Evolutionary conservation across 2,797 vertebrate genomes (phyloP).

Genomic region (Tapirus indicus): DNA sequence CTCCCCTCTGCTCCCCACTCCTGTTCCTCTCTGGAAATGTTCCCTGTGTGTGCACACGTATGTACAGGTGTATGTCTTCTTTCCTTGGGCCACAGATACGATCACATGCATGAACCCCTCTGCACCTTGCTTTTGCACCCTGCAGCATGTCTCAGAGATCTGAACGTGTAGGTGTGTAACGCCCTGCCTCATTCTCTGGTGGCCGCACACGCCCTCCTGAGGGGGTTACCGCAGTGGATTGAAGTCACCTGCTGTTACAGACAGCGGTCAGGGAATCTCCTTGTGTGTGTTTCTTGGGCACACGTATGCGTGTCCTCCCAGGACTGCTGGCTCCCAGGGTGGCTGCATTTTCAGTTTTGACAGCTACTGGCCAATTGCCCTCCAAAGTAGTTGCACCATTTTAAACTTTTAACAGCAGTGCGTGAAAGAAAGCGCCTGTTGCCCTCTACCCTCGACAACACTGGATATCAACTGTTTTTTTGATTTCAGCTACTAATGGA

Average conservation of each 20-base stretch:
- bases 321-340: not conserved
- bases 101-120: accelerated
- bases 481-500: not conserved
- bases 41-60: accelerated
- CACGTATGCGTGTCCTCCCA: accelerated
- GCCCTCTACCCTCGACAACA: not conserved
- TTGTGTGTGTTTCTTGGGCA: not conserved
- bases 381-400: not conserved
- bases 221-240: not conserved
- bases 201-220: not conserved
- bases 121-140: not conserved
- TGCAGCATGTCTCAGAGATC: not conserved
- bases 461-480: not conserved
- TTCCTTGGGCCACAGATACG: not conserved
- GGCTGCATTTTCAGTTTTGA: not conserved
- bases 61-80: not conserved
- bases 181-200: not conserved
- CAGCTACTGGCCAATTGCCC: not conserved
- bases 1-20: too few relatives aligned
- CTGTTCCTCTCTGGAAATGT: not conserved
- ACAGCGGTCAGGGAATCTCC: not conserved
- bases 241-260: not conserved
- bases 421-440: not conserved
- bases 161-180: accelerated
- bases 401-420: not conserved